Percentiles rank a stretch among this genome's conserved stretches.
These are phyloP conservation scores for Acropora tenuis DNA, from an alignment of 64 coral and sea anemone species.

Conservation along the genomic window DNA sequence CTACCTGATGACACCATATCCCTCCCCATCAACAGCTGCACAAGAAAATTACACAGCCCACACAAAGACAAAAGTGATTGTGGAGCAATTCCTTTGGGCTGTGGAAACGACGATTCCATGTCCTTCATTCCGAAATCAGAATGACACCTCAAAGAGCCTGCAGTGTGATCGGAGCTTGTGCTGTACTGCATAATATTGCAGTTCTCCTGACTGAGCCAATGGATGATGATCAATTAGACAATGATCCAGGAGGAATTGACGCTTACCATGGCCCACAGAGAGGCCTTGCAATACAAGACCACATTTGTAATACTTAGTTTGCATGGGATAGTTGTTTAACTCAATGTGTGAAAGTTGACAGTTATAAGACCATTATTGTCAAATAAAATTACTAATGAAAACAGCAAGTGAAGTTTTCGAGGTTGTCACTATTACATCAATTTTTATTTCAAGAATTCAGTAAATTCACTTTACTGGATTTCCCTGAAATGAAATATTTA, in stretches of 20 bases:
- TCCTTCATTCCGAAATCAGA: conserved; percentile 25
- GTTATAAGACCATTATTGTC: not conserved
- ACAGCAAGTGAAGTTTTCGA: not conserved
- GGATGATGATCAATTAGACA: not conserved
- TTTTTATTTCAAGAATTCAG: no score
- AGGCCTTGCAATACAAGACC: not conserved
- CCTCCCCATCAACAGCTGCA: no score
- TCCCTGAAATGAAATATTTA: no score
- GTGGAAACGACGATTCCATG: conserved; percentile 5
- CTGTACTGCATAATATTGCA: conserved; percentile 14
- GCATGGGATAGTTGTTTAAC: conserved; percentile 13
- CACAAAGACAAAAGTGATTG: no score
- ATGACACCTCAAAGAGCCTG: conserved; percentile 11
- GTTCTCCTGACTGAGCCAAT: not conserved
- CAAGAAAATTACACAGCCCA: no score
- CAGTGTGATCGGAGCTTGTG: conserved; percentile 21
- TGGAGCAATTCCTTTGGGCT: conserved; percentile 28
- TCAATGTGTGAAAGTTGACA: not conserved
- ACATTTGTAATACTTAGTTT: conserved; percentile 34
- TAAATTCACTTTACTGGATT: no score
- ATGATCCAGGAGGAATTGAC: not conserved
- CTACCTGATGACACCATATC: no score
- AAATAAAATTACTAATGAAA: not conserved
- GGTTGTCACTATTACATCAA: not conserved
- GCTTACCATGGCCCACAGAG: conserved; percentile 13